phyloP scores from a whole-genome alignment of 2,888 invertebrate genomes.

The Alentia gelatinosa region DNA sequence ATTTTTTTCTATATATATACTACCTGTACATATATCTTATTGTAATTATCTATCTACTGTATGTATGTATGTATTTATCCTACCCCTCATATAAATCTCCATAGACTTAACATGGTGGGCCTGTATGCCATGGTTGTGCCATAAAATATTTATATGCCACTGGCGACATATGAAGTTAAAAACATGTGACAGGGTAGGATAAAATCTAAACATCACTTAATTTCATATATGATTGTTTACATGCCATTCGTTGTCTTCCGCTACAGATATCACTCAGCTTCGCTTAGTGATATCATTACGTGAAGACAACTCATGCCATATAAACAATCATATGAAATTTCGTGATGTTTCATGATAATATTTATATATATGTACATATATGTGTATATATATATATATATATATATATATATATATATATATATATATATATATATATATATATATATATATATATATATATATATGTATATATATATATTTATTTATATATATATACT shows the following conservation, averaged over 20 bases:
- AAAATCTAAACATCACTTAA: background rate
- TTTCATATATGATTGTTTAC: background rate
- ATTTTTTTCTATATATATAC: too few species aligned
- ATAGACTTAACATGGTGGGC: too few species aligned
- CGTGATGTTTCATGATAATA: background rate
- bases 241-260: background rate
- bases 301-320: background rate
- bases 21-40: too few species aligned
- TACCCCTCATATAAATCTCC: too few species aligned
- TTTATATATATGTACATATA: background rate
- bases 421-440: slow-evolving; percentile 7
- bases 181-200: background rate
- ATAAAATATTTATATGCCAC: too few species aligned
- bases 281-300: background rate
- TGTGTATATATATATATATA: slow-evolving; percentile 14
- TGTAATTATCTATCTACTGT: too few species aligned
- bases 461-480: background rate
- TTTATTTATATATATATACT: background rate
- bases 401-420: slow-evolving; percentile 35
- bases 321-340: background rate
- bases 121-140: too few species aligned
- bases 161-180: too few species aligned
- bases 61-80: too few species aligned
- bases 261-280: background rate
- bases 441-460: background rate